Conservation (phyloP, 2,113 vertebrate species). For the Ailurus styani region DNA sequence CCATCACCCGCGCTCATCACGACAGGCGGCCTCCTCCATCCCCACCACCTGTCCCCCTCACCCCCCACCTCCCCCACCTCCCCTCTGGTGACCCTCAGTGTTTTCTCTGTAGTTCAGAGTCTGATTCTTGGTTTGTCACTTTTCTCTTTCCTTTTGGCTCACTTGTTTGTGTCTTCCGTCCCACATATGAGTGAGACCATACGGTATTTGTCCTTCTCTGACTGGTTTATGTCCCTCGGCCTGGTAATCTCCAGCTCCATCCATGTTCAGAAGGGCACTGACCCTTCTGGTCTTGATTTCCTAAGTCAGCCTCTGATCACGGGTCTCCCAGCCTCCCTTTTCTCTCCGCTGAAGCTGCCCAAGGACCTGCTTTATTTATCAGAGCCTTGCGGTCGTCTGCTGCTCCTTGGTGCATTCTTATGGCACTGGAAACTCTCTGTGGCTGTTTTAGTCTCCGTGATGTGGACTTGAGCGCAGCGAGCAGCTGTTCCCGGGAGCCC, state of each 20-base stretch:
- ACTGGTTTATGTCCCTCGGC: background rate
- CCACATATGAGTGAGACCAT: background rate
- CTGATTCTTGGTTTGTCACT: background rate
- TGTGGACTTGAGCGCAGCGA: background rate
- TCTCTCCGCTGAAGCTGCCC: background rate
- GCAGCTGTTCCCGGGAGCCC: background rate
- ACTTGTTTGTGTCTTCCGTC: background rate
- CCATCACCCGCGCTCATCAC: background rate
- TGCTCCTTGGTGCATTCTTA: background rate
- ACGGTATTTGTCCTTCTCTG: background rate
- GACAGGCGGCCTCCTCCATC: background rate
- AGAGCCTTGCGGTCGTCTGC: background rate
- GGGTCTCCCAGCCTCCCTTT: background rate
- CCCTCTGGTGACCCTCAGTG: background rate
- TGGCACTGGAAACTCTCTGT: background rate
- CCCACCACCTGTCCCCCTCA: background rate
- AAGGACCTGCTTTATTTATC: background rate
- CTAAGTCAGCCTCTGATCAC: background rate
- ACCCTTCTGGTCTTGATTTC: background rate
- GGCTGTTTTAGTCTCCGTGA: background rate
- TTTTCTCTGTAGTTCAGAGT: background rate
- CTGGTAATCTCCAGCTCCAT: background rate
- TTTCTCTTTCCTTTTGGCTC: background rate
- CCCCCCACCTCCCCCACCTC: background rate
- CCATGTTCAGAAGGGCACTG: background rate